These are phyloP conservation scores for Echinometra lucunter DNA, from an alignment of 53 echinoderm and acorn worm genomes.

Conservation along the genomic window DNA sequence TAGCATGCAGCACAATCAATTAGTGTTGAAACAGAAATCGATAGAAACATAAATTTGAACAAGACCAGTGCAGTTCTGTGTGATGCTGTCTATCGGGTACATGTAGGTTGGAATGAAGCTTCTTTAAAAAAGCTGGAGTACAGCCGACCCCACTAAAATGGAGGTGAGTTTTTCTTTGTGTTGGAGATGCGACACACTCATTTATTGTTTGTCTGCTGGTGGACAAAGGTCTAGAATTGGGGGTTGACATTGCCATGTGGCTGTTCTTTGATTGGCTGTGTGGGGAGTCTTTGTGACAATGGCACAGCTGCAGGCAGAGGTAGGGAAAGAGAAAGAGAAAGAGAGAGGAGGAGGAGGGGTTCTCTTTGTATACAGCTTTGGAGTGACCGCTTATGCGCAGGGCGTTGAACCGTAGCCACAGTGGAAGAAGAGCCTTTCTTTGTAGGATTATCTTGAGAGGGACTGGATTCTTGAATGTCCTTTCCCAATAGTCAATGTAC, in stretches of 20 bases:
- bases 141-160: neutral
- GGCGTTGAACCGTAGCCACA: constrained; percentile 48
- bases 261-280: constrained; percentile 59
- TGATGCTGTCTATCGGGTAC: constrained; percentile 1
- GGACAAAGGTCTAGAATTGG: constrained; percentile 51
- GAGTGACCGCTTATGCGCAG: neutral
- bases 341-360: neutral
- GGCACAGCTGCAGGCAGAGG: constrained; percentile 14
- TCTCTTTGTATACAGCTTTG: neutral
- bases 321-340: too few species aligned
- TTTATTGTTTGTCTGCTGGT: constrained; percentile 38
- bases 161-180: constrained; percentile 60
- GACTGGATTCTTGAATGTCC: neutral
- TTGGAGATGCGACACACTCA: constrained; percentile 70
- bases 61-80: neutral
- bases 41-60: neutral
- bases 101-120: constrained; percentile 1
- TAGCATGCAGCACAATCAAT: neutral
- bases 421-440: neutral
- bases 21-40: neutral
- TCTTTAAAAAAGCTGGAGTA: neutral
- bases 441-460: neutral
- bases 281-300: constrained; percentile 21
- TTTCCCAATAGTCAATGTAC: neutral
- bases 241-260: constrained; percentile 49